Base-by-base conservation (phyloP, 2,113 vertebrate genomes). In the Catagonus wagneri region DNA sequence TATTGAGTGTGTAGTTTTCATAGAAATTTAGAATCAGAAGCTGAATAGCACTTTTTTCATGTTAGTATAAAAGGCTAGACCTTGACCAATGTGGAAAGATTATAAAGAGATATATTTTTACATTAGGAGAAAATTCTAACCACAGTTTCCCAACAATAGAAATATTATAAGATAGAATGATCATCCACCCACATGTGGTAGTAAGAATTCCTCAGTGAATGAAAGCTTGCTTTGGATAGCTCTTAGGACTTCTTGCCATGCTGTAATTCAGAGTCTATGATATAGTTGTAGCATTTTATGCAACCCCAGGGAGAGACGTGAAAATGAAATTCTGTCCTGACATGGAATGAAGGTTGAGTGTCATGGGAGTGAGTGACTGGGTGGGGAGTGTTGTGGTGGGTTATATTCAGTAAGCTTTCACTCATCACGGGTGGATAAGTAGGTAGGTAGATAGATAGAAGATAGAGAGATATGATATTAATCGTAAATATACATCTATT, bases 1-100 rank as follows among this genome's bases (percentile, higher is more conserved):
- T 79, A 69, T 50, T 95, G 83, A 86, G 27, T 76, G 27, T 56
- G 39, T 66, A n/a, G 1, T 87, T n/a, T 93, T 66, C 61, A 78
- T 4, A 71, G 10, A 27, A 96, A 83, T 66, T 94, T 89, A 92
- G 69, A 96, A 58, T 83, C 79, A 93, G 74, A 96, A 74, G 11
- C 58, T 83, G 81, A 94, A 79, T 17, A 29, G 14, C 22, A 54
- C 78, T 92, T 92, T 84, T 84, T 89, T 72, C 7, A 19, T 86
- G 20, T 56, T 90, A 20, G 22, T 34, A 78, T 88, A 76, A 94
- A 89, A 86, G 15, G 4, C 20, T 36, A 89, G 52, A 61, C 16
- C 20, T 91, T 90, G 83, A 90, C 29, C 29, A 63, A 72, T 72
- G 71, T 36, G 3, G 12, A 69, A 19, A 79, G 69, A 92, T 94